Evolutionary conservation across 2,888 invertebrate species (phyloP), one percentile per base, ranked within the genome.

Genomic region (Lordiphosa andalusiaca): DNA sequence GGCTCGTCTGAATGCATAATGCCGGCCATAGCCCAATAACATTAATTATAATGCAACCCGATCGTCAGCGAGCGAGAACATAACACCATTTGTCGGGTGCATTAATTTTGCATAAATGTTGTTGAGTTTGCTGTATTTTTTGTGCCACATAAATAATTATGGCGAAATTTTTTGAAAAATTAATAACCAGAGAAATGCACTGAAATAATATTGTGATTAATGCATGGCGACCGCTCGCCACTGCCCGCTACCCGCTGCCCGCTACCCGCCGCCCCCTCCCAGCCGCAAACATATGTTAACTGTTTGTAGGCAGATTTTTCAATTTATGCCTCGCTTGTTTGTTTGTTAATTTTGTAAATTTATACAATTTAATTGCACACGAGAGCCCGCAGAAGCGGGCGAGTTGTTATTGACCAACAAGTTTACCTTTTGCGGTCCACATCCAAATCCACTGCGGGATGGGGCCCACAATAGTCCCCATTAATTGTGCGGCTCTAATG

Each of bases 361-460:
- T 65, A 82, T 75, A 68, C 75, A 78, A 82, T 83, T 77, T 75
- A 83, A 83, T 77, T 83, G 83, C 63, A 78, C 65, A 63, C 57
- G 53, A 69, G 75, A 66, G 76, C 67, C 67, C 37, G 36, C 13
- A 38, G 19, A 13, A 33, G 40, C 16, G 37, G 53, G 35, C 49
- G 48, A 44, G 57, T 53, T 70, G 52, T 59, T 72, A 47, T 56
- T 53, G 64, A 63, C 69, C 78, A 67, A 58, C 69, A 67, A 71
- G 75, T 76, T 76, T 68, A 83, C 80, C 63, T 69, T 67, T 58
- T 73, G 80, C 47, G 81, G 84, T 65, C 59, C 54, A 23, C 25
- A 62, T 6, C n/a, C 4, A 12, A 44, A 6, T 36, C 13, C 37
- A 19, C 41, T 13, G 30, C 47, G 13, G 30, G 9, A 36, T 3